phyloP scores from a whole-genome alignment of 1,140 invertebrate genomes.

The Hesperophylax magnus region DNA sequence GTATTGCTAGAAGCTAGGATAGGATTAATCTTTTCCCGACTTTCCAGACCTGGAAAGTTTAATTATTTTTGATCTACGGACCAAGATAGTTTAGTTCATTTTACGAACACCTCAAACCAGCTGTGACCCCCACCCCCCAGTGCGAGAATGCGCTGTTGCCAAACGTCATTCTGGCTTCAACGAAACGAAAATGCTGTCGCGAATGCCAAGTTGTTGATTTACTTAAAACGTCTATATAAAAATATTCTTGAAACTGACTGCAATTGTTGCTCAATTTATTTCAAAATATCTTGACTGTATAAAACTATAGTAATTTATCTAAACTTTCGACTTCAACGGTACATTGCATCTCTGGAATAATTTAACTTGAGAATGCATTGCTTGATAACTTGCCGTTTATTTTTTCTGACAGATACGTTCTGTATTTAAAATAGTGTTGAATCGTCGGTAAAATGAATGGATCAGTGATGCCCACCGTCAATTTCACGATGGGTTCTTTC shows the following conservation, averaged over 20 bases:
- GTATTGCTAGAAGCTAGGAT: too few relatives aligned
- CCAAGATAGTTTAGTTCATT: not conserved
- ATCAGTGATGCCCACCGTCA: constrained; percentile 34
- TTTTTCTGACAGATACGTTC: constrained; percentile 33
- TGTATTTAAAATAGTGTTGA: constrained; percentile 17
- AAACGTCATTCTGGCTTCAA: constrained; percentile 37
- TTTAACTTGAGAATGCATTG: constrained; percentile 14
- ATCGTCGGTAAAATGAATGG: constrained; percentile 35
- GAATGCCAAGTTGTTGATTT: constrained; percentile 47
- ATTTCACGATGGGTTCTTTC: constrained; percentile 34
- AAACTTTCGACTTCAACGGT: not conserved
- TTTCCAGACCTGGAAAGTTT: too few relatives aligned
- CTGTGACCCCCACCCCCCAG: constrained; percentile 31
- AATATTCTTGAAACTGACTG: not conserved
- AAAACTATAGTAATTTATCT: not conserved
- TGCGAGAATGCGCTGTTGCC: constrained; percentile 44
- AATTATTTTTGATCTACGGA: not conserved
- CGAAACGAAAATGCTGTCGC: constrained; percentile 35
- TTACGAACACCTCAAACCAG: constrained; percentile 46
- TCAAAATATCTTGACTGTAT: not conserved
- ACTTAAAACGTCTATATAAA: constrained; percentile 11
- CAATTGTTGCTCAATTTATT: not conserved
- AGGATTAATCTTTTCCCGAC: too few relatives aligned
- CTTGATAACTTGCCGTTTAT: not conserved
- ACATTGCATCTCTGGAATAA: constrained; percentile 13